Evolutionary conservation across 2,888 invertebrate genomes (phyloP).

Genomic region (Pseudococcus longispinus): DNA sequence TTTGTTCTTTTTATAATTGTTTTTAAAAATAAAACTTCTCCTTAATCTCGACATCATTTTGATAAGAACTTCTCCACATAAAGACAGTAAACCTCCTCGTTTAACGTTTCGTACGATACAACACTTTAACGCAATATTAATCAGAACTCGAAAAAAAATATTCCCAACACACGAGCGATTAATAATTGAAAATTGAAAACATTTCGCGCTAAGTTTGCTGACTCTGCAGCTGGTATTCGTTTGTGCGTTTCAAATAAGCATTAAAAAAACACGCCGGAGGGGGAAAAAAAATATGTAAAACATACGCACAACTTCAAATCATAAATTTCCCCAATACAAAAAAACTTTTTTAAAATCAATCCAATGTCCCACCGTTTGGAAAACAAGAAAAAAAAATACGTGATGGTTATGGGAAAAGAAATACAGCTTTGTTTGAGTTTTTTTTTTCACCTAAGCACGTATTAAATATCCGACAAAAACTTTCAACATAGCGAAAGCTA

Average conservation of each 20-base stretch:
- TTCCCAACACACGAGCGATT: not conserved
- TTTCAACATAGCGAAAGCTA: not conserved
- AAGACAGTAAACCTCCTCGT: not conserved
- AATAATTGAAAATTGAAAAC: constrained; percentile 29
- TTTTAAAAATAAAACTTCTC: no score
- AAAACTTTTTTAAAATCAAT: constrained; percentile 12
- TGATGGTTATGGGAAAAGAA: constrained; percentile 26
- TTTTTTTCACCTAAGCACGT: constrained; percentile 18
- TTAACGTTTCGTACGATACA: not conserved
- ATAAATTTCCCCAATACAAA: not conserved
- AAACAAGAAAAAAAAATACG: constrained; percentile 28
- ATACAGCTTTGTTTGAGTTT: constrained; percentile 23
- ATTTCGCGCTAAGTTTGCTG: constrained; percentile 15
- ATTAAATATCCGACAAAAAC: constrained; percentile 33
- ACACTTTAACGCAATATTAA: not conserved
- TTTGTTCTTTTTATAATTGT: no score
- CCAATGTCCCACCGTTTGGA: constrained; percentile 11
- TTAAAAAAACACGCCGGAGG: not conserved
- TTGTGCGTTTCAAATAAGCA: constrained; percentile 13
- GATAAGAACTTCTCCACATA: not conserved
- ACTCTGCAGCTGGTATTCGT: not conserved
- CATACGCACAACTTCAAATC: constrained; percentile 35
- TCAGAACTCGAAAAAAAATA: not conserved
- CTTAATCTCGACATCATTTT: no score
- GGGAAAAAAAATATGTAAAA: not conserved